Base-by-base conservation (phyloP, 1,140 invertebrate species). In the Lordiphosa clarofinis region DNA sequence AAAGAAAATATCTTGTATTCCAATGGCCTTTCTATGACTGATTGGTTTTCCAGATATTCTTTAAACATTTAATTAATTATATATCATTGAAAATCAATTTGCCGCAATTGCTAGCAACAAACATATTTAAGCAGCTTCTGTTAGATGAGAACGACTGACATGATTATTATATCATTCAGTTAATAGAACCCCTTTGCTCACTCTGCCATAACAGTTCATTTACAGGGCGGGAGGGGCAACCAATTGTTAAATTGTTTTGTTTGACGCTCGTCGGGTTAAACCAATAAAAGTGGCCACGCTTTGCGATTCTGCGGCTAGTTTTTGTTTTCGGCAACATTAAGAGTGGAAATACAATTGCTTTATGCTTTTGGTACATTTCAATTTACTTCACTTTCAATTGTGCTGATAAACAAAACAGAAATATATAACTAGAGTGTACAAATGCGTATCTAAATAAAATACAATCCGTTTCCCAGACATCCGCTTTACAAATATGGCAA, bases 181-280 rank as follows among this genome's bases (percentile, higher is more conserved):
- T 48, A 68, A 53, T 53, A 48, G 48, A 50, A 11, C 8, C 37
- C 50, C 54, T 35, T 43, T 39, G 69, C 39, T 43, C 74, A 69
- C 13, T 59, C 50, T 55, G 39, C 63, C 73, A 64, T 78, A 74
- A 78, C 73, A 58, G 35, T 56, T 68, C 13, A 56, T 55, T 73
- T 47, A 54, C 46, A 43, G 53, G 19, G 35, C 39, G 42, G 42
- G 59, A 69, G 49, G 56, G 68, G 62, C 73, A 47, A 56, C 65
- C 65, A 79, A 73, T 79, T 73, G 60, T 79, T 65, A 56, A 79
- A 81, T 79, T 70, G 69, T 57, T 79, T 78, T 78, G 74, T 70
- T 69, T 13, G 54, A 58, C 37, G 61, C 63, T 39, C 35, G 36
- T 44, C 39, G 42, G 53, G 74, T 70, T 68, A 58, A 58, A 47